Base-by-base conservation (phyloP, 2,113 vertebrate genomes). In the Psammodynastes pulverulentus region DNA sequence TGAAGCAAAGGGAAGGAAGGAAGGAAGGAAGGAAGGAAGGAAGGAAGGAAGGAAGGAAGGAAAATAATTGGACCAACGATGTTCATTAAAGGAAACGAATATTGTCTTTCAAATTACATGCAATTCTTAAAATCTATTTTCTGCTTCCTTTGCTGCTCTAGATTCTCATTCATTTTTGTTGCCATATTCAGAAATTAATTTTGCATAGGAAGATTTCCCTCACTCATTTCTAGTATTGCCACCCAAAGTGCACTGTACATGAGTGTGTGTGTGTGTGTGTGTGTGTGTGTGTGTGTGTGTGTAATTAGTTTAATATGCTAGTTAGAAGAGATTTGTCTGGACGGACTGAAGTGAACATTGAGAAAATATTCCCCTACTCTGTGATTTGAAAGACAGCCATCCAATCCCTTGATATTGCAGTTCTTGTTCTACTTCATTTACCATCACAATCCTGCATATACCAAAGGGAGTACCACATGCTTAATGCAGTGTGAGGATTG, bases 341-440 rank as follows among this genome's bases (percentile, higher is more conserved):
- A 46, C 67, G 52, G 17, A 34, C 34, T 17, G 19, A 19, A 48
- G 24, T 24, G 0, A 2, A 39, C 45, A 9, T 72, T 1, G 67
- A 89, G 91, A 92, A 92, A 92, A 94, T 26, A 91, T 49, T 94
- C 89, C 46, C 56, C 93, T 84, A 90, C 92, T 92, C 91, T 91
- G 94, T 91, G 94, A 1, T 84, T 93, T 93, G 79, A 92, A 91
- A 96, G 95, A 86, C 48, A 89, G 95, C 53, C 89, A 62, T 94
- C 23, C 29, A 86, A 87, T 97, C 95, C 96, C 97, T 94, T 39
- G 96, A 62, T 5, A 90, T 91, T 87, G 29, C 96, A 86, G 95
- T 93, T 96, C 94, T 91, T 93, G 94, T 96, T 96, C 95, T 92
- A 94, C 93, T 96, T 95, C 96, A 95, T 96, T 96, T 96, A 96